These are phyloP conservation scores for Crossaster papposus DNA, from an alignment of 53 echinoderm and acorn worm genomes.

Conservation along the genomic window DNA sequence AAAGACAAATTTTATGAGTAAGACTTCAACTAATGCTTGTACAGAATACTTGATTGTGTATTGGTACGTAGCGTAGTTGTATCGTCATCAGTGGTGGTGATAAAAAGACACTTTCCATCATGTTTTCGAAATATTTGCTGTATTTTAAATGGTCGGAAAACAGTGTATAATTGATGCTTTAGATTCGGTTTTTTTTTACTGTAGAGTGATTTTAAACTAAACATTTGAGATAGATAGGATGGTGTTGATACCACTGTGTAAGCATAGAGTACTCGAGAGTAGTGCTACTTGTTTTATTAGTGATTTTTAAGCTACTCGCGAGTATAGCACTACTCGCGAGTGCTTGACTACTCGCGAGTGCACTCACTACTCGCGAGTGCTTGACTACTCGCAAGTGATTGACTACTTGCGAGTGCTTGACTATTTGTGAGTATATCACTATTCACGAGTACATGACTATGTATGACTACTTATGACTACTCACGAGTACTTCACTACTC, in stretches of 20 bases:
- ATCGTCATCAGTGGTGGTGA: neutral
- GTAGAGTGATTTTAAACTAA: constrained; percentile 7
- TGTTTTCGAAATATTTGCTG: constrained; percentile 11
- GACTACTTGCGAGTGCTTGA: too few species aligned
- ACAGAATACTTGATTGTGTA: constrained; percentile 17
- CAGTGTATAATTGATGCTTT: constrained; percentile 17
- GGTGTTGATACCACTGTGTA: neutral
- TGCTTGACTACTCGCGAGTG: too few species aligned
- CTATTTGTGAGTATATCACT: too few species aligned
- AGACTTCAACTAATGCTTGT: constrained; percentile 16
- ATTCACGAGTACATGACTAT: too few species aligned
- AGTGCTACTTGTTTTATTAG: too few species aligned
- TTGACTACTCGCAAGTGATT: too few species aligned
- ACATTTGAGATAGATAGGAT: neutral
- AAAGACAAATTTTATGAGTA: constrained; percentile 38
- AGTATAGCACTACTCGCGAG: too few species aligned
- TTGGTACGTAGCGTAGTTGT: constrained; percentile 11
- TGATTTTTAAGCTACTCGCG: too few species aligned
- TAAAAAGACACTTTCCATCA: constrained; percentile 22
- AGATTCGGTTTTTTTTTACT: neutral
- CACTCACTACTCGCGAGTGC: too few species aligned
- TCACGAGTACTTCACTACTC: too few species aligned
- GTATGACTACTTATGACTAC: too few species aligned
- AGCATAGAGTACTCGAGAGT: too few species aligned
- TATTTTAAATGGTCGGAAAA: constrained; percentile 24